Evolutionary conservation across 2,113 vertebrate species (phyloP).

Genomic region (Cervus canadensis): DNA sequence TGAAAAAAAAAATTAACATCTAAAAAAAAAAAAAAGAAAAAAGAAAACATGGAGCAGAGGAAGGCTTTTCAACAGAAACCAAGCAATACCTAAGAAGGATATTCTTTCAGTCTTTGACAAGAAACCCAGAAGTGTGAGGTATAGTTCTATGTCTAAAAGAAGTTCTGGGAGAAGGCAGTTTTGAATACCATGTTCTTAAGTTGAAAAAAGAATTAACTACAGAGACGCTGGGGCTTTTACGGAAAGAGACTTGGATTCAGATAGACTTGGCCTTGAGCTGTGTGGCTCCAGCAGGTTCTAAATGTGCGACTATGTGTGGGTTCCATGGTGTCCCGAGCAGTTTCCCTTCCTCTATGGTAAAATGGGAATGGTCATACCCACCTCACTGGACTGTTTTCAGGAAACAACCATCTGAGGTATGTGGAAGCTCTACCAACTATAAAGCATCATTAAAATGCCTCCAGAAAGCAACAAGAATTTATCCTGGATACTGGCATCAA

Average conservation of each 20-base stretch:
- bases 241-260: background rate
- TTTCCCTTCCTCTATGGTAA: background rate
- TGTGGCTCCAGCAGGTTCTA: background rate
- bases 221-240: background rate
- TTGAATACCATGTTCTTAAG: background rate
- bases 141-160: background rate
- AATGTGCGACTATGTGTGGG: rapidly evolving
- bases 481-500: background rate
- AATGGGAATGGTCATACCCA: background rate
- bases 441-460: background rate
- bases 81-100: background rate
- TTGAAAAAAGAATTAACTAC: background rate
- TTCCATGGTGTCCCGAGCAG: background rate
- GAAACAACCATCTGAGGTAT: background rate
- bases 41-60: background rate
- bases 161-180: slow-evolving; percentile 54
- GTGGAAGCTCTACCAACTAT: background rate
- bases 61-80: background rate
- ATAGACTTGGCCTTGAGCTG: background rate
- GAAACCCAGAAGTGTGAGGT: background rate
- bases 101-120: slow-evolving; percentile 12
- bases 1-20: background rate
- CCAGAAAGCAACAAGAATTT: background rate
- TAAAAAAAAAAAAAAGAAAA: slow-evolving; percentile 39
- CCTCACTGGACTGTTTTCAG: rapidly evolving